Evolutionary conservation across 2,888 invertebrate genomes (phyloP).

Genomic region (Ichneumoninae sp.): DNA sequence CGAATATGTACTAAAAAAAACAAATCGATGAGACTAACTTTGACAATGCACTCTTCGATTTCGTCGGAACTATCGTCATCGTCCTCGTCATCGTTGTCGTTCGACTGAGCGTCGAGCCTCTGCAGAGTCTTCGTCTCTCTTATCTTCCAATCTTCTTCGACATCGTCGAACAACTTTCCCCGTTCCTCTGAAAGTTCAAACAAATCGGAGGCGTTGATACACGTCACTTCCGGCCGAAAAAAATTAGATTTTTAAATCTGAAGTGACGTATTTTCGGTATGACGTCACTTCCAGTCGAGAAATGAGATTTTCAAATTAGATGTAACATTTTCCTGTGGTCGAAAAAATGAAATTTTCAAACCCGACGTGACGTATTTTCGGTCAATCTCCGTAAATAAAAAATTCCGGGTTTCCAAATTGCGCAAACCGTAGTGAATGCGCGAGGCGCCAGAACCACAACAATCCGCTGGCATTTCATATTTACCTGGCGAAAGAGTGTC

Average conservation of each 20-base stretch:
- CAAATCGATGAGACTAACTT: conserved; percentile 83
- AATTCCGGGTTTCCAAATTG: too few relatives aligned
- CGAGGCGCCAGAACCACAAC: too few relatives aligned
- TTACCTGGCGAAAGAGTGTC: conserved; percentile 90
- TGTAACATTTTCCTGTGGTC: too few relatives aligned
- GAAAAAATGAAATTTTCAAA: too few relatives aligned
- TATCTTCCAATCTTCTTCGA: conserved; percentile 91
- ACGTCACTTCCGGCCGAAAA: too few relatives aligned
- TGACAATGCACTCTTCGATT: conserved; percentile 91
- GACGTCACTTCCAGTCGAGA: too few relatives aligned
- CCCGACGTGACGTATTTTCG: too few relatives aligned
- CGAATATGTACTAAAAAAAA: neutral
- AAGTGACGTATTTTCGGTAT: too few relatives aligned
- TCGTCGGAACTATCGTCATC: conserved; percentile 85
- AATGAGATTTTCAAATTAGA: too few relatives aligned
- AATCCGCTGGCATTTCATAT: neutral
- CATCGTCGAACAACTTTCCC: conserved; percentile 89
- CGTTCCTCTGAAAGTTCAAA: conserved; percentile 87
- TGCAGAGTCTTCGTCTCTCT: conserved; percentile 86
- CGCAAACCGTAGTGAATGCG: too few relatives aligned
- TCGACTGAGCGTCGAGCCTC: conserved; percentile 79
- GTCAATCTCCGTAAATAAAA: too few relatives aligned
- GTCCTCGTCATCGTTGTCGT: conserved; percentile 83
- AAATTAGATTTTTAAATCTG: too few relatives aligned
- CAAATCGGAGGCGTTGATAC: neutral